Evolutionary conservation across 2,888 invertebrate species (phyloP).

Genomic region (Drosophila mercatorum): DNA sequence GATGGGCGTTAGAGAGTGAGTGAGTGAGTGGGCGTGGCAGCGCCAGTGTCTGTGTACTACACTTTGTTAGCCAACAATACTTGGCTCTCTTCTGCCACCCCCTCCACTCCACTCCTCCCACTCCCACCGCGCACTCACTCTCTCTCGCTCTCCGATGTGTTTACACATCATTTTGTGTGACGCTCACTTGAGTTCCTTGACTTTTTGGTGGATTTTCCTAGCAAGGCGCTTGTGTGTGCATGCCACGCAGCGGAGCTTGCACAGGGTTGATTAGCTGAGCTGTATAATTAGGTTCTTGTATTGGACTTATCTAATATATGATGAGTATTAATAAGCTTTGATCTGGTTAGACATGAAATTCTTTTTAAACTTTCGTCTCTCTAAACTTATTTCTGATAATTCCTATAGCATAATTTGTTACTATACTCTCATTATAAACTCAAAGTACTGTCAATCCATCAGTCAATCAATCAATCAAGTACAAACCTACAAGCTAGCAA

Average conservation of each 20-base stretch:
- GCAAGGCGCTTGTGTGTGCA: conserved; percentile 19
- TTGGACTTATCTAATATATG: background rate
- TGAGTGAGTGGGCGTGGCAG: conserved; percentile 19
- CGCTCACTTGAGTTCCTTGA: conserved; percentile 77
- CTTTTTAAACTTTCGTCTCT: too few relatives aligned
- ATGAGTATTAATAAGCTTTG: background rate
- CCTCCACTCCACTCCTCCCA: background rate
- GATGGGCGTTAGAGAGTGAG: background rate
- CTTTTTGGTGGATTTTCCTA: conserved; percentile 56
- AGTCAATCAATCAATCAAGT: background rate
- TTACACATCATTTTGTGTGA: conserved; percentile 67
- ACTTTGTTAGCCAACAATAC: conserved; percentile 22
- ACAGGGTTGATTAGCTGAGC: conserved; percentile 1
- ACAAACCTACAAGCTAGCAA: too few relatives aligned
- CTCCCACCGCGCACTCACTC: background rate
- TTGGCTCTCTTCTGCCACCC: conserved; percentile 9
- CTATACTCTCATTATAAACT: too few relatives aligned
- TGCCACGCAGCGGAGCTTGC: background rate
- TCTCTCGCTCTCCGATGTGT: conserved; percentile 33
- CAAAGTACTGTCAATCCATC: background rate
- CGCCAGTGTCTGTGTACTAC: conserved; percentile 35
- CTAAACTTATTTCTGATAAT: too few relatives aligned
- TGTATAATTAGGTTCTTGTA: background rate
- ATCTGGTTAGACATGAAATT: background rate
- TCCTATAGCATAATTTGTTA: too few relatives aligned